Base-by-base conservation (phyloP, 1,140 invertebrate genomes). In the Helicorthomorpha holstii region DNA sequence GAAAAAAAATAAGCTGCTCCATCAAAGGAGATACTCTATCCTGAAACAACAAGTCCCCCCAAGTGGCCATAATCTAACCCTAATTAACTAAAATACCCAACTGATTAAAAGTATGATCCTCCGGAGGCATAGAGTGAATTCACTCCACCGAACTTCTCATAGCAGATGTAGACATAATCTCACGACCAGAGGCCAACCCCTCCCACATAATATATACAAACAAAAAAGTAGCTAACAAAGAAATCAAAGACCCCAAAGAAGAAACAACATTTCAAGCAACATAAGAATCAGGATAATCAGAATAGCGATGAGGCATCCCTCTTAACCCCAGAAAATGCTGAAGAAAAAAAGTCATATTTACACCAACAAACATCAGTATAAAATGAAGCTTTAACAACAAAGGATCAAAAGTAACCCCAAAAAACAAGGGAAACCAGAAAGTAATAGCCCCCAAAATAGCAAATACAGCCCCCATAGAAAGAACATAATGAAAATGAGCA, bases 291-390 rank as follows among this genome's bases (percentile, higher is more conserved):
- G 79, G 75, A 56, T 81, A 84, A 66, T 84, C 80, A 29, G 75
- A 75, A 57, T 80, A 80, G 38, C 80, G 77, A 49, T 79, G 77
- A 38, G 82, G 81, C 69, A 83, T 82, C 1, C 80, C 80, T 42
- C 69, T 70, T 70, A 82, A 66, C 23, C 80, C 80, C 73, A 82
- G 69, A 64, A 81, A 83, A 72, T 83, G 78, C 71, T 81, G 76
- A 22, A 79, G 79, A 38, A 82, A 82, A 67, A 82, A 83, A n/a
- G 79, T 81, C 70, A 81, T 57, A 72, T 82, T 81, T 57, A 81
- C 75, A 52, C 78, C 75, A 57, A 78, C 59, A 72, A 80, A 81
- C 71, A 76, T 78, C 64, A 72, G 68, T 64, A 67, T 69, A 70
- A 63, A 69, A 52, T 66, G 60, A 48, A 59, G 52, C 26, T 63